phyloP scores from a whole-genome alignment of 2,888 invertebrate genomes.

The Nemotelus pantherinus region DNA sequence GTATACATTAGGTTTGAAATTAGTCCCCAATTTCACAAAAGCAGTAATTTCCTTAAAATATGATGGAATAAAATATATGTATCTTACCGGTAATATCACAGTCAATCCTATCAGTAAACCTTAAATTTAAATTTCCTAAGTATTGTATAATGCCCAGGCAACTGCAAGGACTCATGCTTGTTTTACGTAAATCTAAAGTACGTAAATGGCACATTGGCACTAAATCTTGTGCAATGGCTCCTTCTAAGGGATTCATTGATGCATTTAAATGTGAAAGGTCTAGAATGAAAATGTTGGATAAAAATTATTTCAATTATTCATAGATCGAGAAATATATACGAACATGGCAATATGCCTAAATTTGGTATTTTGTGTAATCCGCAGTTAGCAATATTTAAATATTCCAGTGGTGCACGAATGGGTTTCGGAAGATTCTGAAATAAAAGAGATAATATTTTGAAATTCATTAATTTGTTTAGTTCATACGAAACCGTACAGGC shows the following conservation, averaged over 20 bases:
- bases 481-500: too few relatives aligned
- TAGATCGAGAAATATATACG: constrained; percentile 49
- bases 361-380: constrained; percentile 69
- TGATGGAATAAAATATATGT: not conserved
- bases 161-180: constrained; percentile 57
- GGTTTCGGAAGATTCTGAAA: constrained; percentile 64
- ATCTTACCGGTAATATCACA: constrained; percentile 58
- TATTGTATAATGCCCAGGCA: constrained; percentile 61
- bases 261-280: constrained; percentile 71
- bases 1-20: too few relatives aligned
- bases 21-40: too few relatives aligned
- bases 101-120: constrained; percentile 58
- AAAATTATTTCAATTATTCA: constrained; percentile 19
- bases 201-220: constrained; percentile 72
- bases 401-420: constrained; percentile 69
- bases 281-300: constrained; percentile 49
- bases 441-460: constrained; percentile 9
- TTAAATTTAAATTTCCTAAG: constrained; percentile 57
- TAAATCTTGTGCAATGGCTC: constrained; percentile 66
- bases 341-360: constrained; percentile 69
- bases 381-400: constrained; percentile 71
- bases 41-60: too few relatives aligned
- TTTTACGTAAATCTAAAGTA: constrained; percentile 67
- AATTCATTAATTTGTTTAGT: not conserved
- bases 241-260: constrained; percentile 69